phyloP scores from a whole-genome alignment of 2,113 vertebrate genomes.

The Orycteropus afer region DNA sequence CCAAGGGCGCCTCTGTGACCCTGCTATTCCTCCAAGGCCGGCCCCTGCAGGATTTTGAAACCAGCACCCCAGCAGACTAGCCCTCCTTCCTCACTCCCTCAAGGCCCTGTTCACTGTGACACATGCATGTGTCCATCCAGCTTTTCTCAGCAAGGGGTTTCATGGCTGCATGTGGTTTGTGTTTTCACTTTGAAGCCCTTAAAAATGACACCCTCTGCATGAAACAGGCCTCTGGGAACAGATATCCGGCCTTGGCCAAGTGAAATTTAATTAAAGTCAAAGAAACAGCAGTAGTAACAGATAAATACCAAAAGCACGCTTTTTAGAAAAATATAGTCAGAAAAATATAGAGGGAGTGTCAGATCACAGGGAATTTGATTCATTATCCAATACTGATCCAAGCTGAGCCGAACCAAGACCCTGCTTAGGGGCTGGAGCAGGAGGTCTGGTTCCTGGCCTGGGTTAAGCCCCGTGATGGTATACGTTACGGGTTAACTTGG shows the following conservation, averaged over 20 bases:
- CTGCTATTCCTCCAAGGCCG: neutral
- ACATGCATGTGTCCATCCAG: neutral
- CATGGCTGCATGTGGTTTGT: neutral
- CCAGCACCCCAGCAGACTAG: neutral
- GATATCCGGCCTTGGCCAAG: neutral
- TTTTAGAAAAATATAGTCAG: slow-evolving; percentile 6
- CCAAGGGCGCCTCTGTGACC: neutral
- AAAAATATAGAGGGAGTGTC: neutral
- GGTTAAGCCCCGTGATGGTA: neutral
- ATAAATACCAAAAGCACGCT: slow-evolving; percentile 24
- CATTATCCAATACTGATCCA: neutral
- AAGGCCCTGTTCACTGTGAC: neutral
- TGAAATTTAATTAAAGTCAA: slow-evolving; percentile 63
- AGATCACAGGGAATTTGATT: neutral
- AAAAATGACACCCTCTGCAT: slow-evolving; percentile 45
- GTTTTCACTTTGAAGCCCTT: slow-evolving; percentile 42
- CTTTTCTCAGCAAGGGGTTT: neutral
- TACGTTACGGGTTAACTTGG: neutral
- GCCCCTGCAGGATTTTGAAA: neutral
- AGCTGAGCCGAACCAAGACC: neutral
- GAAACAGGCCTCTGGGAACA: slow-evolving; percentile 58
- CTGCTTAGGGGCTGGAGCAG: fast-evolving
- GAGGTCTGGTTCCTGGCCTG: neutral
- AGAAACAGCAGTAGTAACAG: slow-evolving; percentile 41
- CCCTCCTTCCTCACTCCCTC: neutral